Conservation (phyloP, 2,888 invertebrate genomes). For the Phyto melanocephala region DNA sequence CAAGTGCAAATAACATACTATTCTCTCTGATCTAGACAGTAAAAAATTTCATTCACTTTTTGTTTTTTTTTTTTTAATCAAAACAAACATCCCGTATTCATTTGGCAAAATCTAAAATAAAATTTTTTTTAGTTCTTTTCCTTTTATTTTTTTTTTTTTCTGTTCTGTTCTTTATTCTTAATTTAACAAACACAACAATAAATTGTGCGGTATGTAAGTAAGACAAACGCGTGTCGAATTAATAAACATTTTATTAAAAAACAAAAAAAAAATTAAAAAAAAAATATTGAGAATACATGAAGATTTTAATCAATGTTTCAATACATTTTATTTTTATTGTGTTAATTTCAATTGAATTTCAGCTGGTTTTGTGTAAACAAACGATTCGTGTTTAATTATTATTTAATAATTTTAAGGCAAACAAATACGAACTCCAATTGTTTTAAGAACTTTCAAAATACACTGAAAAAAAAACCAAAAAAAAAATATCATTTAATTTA, state of each 20-base stretch:
- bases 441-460: background rate
- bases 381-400: background rate
- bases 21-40: background rate
- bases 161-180: background rate
- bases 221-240: conserved; percentile 77
- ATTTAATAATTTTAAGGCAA: conserved; percentile 2
- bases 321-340: conserved; percentile 1
- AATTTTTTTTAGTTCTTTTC: background rate
- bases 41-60: background rate
- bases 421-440: conserved; percentile 2
- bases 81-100: background rate
- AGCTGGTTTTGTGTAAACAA: background rate
- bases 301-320: conserved; percentile 24
- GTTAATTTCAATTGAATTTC: background rate
- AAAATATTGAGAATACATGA: conserved; percentile 22
- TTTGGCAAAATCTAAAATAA: conserved; percentile 33
- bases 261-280: background rate
- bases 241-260: conserved; percentile 67
- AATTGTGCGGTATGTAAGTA: conserved; percentile 32
- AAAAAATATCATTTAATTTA: no score
- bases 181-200: background rate
- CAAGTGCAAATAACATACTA: conserved; percentile 53
- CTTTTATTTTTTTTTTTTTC: background rate
- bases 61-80: background rate
- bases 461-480: background rate